Conservation (phyloP, 2,888 invertebrate species). For the Sphaerophoria rueppellii region DNA sequence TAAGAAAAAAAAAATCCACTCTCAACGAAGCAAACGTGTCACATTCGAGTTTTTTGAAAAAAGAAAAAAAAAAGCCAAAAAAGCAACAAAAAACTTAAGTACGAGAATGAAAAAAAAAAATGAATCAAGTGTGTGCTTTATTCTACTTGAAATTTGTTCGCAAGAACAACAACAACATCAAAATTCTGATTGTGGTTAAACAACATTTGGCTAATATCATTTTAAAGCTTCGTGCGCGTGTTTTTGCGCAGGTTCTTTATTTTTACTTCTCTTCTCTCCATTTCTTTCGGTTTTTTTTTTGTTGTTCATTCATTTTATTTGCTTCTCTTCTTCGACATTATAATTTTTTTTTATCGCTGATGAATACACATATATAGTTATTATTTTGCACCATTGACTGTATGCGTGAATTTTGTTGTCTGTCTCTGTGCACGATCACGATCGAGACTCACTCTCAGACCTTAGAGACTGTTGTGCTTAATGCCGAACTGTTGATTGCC, state of each 20-base stretch:
- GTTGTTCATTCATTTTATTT: slow-evolving; percentile 44
- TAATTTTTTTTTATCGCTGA: neutral
- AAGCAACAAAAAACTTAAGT: slow-evolving; percentile 8
- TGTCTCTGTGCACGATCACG: slow-evolving; percentile 22
- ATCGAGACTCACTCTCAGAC: slow-evolving; percentile 58
- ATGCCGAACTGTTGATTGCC: neutral
- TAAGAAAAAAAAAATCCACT: slow-evolving; percentile 11
- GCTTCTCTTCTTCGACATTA: slow-evolving; percentile 50
- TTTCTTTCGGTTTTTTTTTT: slow-evolving; percentile 13
- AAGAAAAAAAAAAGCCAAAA: slow-evolving; percentile 9
- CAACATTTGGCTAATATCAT: slow-evolving; percentile 71
- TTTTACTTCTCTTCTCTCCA: neutral
- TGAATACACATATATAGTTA: slow-evolving; percentile 56
- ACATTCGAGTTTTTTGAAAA: slow-evolving; percentile 46
- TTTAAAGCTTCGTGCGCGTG: slow-evolving; percentile 71
- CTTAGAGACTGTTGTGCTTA: neutral
- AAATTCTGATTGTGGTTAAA: slow-evolving; percentile 69
- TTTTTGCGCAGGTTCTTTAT: slow-evolving; percentile 59
- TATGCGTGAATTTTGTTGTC: slow-evolving; percentile 54
- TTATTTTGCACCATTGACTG: slow-evolving; percentile 48
- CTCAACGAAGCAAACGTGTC: slow-evolving; percentile 60
- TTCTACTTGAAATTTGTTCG: slow-evolving; percentile 40
- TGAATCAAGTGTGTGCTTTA: slow-evolving; percentile 65
- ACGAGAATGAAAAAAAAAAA: neutral
- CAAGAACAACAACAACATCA: neutral